phyloP scores from a whole-genome alignment of 2,113 vertebrate genomes.

The Oryzias javanicus region DNA sequence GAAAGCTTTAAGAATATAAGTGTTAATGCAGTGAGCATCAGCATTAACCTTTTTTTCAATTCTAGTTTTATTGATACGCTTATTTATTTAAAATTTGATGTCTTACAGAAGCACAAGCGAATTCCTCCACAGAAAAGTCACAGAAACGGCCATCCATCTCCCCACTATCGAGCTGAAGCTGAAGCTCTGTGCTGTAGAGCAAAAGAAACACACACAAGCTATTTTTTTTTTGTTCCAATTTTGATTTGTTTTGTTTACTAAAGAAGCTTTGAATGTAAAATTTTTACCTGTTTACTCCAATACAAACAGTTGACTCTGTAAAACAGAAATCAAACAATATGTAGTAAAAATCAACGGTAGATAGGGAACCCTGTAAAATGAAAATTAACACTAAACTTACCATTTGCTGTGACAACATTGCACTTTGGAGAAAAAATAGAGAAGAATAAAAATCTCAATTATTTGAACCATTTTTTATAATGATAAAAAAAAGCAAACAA shows the following conservation, averaged over 20 bases:
- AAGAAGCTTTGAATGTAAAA: not conserved
- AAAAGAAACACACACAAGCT: not conserved
- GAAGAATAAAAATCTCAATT: not conserved
- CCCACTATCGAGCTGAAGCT: slow-evolving; percentile 29
- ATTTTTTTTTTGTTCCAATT: not conserved
- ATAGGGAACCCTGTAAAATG: not conserved
- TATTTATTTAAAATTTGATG: not conserved
- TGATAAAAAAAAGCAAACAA: not conserved
- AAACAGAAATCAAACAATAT: not conserved
- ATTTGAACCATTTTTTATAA: not conserved
- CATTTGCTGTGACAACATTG: slow-evolving; percentile 44
- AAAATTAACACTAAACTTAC: slow-evolving; percentile 40
- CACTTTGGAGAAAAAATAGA: slow-evolving; percentile 55
- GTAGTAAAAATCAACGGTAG: not conserved
- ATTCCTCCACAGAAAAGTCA: slow-evolving; percentile 52
- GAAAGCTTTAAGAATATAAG: slow-evolving; percentile 29
- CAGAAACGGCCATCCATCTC: slow-evolving; percentile 35
- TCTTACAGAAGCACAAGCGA: slow-evolving; percentile 69
- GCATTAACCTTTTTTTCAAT: not conserved
- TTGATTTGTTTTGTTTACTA: not conserved
- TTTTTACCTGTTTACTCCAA: slow-evolving; percentile 64
- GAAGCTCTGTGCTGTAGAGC: slow-evolving; percentile 53
- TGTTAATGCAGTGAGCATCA: too few species aligned
- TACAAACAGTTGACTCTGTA: slow-evolving; percentile 65
- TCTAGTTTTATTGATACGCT: not conserved